A percentile compares a stretch with the other conserved stretches of the same genome.
phyloP scores from a whole-genome alignment of 92 coral and sea anemone species.

The Chrysogorgia sp. region DNA sequence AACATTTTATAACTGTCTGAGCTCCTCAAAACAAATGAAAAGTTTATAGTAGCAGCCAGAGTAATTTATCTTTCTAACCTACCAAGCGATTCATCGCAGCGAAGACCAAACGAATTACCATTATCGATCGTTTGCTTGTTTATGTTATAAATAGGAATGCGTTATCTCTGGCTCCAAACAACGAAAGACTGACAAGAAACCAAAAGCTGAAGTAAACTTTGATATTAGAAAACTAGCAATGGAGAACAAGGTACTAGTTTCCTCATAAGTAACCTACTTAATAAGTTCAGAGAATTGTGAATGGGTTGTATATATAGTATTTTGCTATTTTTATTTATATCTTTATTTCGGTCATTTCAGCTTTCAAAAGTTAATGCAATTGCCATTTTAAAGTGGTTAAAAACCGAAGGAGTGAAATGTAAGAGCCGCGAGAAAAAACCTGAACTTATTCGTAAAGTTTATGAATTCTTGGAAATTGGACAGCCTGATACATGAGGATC shows the following conservation, averaged over 20 bases:
- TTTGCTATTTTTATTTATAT: background rate
- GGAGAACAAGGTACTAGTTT: slow-evolving; percentile 54
- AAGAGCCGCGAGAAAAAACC: slow-evolving; percentile 84
- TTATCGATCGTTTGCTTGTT: too few species aligned
- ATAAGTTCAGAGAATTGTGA: too few species aligned
- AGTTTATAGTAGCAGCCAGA: too few species aligned
- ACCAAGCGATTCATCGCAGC: too few species aligned
- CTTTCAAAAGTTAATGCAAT: slow-evolving; percentile 71
- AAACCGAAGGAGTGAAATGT: slow-evolving; percentile 71
- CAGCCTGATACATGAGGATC: slow-evolving; percentile 48
- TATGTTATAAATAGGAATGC: too few species aligned
- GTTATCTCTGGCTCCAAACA: background rate
- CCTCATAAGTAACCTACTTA: too few species aligned
- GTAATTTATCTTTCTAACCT: too few species aligned
- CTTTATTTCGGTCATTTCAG: slow-evolving; percentile 49
- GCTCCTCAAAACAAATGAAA: too few species aligned
- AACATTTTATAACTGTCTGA: too few species aligned
- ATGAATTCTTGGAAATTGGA: slow-evolving; percentile 42
- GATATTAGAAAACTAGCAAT: slow-evolving; percentile 64
- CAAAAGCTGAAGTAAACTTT: slow-evolving; percentile 64
- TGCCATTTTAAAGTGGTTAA: slow-evolving; percentile 82
- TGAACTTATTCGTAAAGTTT: slow-evolving; percentile 77
- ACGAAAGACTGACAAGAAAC: slow-evolving; percentile 36
- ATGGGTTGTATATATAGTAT: background rate
- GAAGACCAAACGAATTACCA: too few species aligned